Percentiles rank a stretch among this genome's conserved stretches.
These are phyloP conservation scores for Ochropleura plecta DNA, from an alignment of 2,888 invertebrate genomes.

Conservation along the genomic window DNA sequence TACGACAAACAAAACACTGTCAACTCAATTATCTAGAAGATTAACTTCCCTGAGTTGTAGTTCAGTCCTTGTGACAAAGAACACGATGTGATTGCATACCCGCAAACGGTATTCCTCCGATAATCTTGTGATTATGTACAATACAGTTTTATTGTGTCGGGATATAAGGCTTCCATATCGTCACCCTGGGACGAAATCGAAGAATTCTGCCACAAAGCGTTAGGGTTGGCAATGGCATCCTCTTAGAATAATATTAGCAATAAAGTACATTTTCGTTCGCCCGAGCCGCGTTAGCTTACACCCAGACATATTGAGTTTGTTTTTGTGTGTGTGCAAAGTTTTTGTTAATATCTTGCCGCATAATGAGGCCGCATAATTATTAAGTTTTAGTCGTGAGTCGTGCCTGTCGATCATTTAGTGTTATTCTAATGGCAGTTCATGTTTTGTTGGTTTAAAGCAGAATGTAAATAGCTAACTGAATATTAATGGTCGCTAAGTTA, in stretches of 20 bases:
- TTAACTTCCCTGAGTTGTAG: slow-evolving; percentile 28
- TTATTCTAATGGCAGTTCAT: slow-evolving; percentile 52
- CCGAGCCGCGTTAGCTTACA: slow-evolving; percentile 40
- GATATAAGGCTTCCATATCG: slow-evolving; percentile 74
- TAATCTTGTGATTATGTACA: slow-evolving; percentile 75
- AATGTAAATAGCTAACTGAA: slow-evolving; percentile 55
- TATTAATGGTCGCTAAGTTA: slow-evolving; percentile 29
- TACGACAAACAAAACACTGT: slow-evolving; percentile 35
- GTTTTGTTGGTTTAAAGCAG: slow-evolving; percentile 44
- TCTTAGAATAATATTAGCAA: slow-evolving; percentile 63
- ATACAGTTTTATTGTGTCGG: slow-evolving; percentile 72
- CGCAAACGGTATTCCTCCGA: slow-evolving; percentile 68
- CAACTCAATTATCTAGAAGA: slow-evolving; percentile 40
- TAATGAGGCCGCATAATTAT: slow-evolving; percentile 58
- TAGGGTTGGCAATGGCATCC: slow-evolving; percentile 56
- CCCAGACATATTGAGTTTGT: slow-evolving; percentile 58
- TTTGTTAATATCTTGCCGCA: slow-evolving; percentile 55
- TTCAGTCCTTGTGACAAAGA: slow-evolving; percentile 42
- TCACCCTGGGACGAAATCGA: slow-evolving; percentile 66
- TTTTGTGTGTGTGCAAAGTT: slow-evolving; percentile 47
- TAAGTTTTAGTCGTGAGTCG: slow-evolving; percentile 48
- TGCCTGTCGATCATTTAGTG: slow-evolving; percentile 61
- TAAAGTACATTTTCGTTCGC: slow-evolving; percentile 53
- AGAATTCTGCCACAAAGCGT: slow-evolving; percentile 62
- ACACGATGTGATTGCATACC: slow-evolving; percentile 59